Conservation (phyloP, 1,140 invertebrate species). For the Stenopsyche tienmushanensis region DNA sequence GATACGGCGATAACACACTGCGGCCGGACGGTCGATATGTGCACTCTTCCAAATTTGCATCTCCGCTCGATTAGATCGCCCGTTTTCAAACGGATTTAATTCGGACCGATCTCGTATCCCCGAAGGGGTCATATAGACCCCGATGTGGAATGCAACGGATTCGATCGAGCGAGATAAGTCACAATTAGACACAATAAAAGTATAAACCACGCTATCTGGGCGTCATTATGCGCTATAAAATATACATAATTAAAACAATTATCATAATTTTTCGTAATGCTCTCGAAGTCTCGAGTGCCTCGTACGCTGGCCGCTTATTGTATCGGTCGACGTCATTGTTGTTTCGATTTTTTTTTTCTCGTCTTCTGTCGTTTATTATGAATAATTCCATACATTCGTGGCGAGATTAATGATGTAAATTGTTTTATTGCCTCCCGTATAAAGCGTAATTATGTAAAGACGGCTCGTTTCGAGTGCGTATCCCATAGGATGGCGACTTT, state of each 20-base stretch:
- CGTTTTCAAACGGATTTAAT: no score
- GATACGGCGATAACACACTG: no score
- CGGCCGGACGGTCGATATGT: no score
- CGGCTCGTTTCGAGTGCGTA: conserved; percentile 20
- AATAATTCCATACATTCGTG: conserved; percentile 23
- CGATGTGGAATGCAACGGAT: no score
- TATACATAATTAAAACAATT: conserved; percentile 42
- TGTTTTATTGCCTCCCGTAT: conserved; percentile 20
- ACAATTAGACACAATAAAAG: conserved; percentile 39
- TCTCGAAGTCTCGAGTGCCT: conserved; percentile 1
- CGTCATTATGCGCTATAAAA: conserved; percentile 41
- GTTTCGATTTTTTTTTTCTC: neutral
- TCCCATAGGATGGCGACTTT: no score
- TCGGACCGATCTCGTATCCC: no score
- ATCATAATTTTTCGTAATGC: conserved; percentile 36
- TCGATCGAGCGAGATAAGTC: neutral
- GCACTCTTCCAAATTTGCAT: no score
- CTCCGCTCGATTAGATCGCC: no score
- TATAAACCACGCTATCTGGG: conserved; percentile 37
- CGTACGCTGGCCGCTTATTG: conserved; percentile 9
- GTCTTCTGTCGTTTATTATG: conserved; percentile 16
- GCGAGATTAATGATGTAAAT: conserved; percentile 29
- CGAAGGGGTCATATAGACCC: no score
- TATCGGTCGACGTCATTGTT: neutral
- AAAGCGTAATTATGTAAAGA: conserved; percentile 28